Conservation (phyloP, 2,888 invertebrate species). For the Oegoconia quadripuncta region DNA sequence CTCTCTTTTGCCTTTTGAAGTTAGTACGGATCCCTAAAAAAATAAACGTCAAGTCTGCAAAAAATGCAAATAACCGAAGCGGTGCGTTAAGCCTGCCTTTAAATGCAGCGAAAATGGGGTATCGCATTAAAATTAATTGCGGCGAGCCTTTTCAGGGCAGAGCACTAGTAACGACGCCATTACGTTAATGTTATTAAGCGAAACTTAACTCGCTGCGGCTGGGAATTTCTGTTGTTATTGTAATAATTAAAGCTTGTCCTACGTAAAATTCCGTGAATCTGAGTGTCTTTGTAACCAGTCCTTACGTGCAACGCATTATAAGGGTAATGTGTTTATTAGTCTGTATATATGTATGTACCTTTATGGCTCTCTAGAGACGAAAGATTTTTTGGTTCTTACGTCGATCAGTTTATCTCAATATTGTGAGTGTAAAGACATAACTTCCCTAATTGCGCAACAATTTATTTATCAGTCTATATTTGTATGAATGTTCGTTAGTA, state of each 20-base stretch:
- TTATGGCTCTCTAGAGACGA: no score
- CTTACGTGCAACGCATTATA: no score
- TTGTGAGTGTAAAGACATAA: no score
- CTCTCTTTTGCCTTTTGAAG: no score
- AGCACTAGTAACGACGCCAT: conserved; percentile 44
- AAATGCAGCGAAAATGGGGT: conserved; percentile 41
- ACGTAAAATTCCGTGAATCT: background rate
- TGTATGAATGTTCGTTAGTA: no score
- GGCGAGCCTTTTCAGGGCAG: conserved; percentile 39
- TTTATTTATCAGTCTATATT: no score
- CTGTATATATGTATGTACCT: no score
- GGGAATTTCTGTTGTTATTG: conserved; percentile 1
- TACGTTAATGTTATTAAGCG: conserved; percentile 40
- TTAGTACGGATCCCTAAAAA: background rate
- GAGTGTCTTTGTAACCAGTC: no score
- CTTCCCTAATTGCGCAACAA: no score
- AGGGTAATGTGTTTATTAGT: no score
- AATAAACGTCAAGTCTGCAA: background rate
- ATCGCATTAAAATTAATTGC: conserved; percentile 52
- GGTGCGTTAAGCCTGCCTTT: conserved; percentile 19
- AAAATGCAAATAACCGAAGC: conserved; percentile 1
- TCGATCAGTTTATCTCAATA: no score
- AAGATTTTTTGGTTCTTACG: no score
- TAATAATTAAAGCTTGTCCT: background rate
- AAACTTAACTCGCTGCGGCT: background rate